Conservation (phyloP, 2,113 vertebrate genomes). For the Hippocampus zosterae region DNA sequence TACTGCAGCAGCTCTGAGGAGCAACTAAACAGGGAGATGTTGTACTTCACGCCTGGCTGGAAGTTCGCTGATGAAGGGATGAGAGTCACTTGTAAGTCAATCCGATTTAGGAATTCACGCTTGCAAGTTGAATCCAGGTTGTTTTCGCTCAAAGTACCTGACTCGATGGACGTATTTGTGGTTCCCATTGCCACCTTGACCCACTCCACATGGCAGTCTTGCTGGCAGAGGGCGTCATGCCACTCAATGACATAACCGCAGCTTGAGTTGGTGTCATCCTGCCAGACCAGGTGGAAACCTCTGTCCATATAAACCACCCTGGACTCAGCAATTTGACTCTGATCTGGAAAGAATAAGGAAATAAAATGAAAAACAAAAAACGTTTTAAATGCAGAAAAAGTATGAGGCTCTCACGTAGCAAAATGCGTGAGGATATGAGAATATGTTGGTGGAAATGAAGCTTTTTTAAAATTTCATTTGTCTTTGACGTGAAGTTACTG, state of each 20-base stretch:
- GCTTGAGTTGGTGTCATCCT: constrained; percentile 36
- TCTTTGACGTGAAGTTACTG: too few relatives aligned
- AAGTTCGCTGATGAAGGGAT: constrained; percentile 54
- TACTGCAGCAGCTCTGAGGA: constrained; percentile 53
- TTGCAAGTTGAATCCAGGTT: too few relatives aligned
- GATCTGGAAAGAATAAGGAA: constrained; percentile 40
- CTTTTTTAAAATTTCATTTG: too few relatives aligned
- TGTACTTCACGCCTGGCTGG: constrained; percentile 66
- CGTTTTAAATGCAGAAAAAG: too few relatives aligned
- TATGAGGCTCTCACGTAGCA: too few relatives aligned
- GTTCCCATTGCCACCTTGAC: constrained; percentile 45
- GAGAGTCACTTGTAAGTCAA: not conserved
- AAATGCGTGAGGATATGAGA: too few relatives aligned
- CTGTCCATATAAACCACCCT: constrained; percentile 20
- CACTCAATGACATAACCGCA: constrained; percentile 68
- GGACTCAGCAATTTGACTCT: constrained; percentile 16
- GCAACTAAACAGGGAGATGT: constrained; percentile 63
- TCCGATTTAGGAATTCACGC: too few relatives aligned
- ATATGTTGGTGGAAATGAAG: too few relatives aligned
- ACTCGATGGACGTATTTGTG: constrained; percentile 52
- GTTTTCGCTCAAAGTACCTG: constrained; percentile 47
- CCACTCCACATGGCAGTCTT: constrained; percentile 65
- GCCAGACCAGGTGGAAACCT: constrained; percentile 63
- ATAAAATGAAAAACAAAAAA: not conserved
- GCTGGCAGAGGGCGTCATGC: constrained; percentile 44